Evolutionary conservation across 2,113 vertebrate species (phyloP).

Genomic region (Gracilinanus agilis): DNA sequence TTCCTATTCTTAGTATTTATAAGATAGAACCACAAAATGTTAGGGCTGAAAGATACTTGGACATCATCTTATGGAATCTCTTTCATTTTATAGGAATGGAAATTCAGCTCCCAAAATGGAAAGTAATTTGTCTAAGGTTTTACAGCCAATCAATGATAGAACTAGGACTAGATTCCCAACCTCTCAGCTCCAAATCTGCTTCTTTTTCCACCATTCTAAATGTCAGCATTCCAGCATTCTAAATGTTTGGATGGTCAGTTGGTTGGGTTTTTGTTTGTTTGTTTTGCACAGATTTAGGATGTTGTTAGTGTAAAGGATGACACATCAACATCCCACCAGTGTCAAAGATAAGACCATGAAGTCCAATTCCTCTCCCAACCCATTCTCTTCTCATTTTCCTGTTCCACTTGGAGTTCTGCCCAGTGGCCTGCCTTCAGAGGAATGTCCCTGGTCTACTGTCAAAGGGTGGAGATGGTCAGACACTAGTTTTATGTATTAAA

Average conservation of each 20-base stretch:
- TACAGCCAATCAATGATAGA: not conserved
- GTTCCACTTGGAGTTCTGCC: not conserved
- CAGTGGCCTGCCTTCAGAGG: fast-evolving
- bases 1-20: not conserved
- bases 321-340: not conserved
- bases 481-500: not conserved
- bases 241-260: not conserved
- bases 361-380: not conserved
- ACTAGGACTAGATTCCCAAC: not conserved
- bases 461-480: not conserved
- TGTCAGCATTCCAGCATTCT: not conserved
- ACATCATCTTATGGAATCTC: not conserved
- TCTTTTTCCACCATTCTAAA: not conserved
- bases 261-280: not conserved
- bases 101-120: not conserved
- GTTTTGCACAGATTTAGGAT: not conserved
- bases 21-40: not conserved
- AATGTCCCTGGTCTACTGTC: not conserved
- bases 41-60: not conserved
- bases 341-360: not conserved
- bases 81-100: not conserved
- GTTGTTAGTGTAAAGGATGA: not conserved
- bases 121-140: not conserved
- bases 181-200: not conserved
- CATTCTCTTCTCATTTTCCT: not conserved